Percentiles rank a stretch among this genome's conserved stretches.
Evolutionary conservation across 1,140 invertebrate species (phyloP).

Genomic region (Temnothorax longispinosus): DNA sequence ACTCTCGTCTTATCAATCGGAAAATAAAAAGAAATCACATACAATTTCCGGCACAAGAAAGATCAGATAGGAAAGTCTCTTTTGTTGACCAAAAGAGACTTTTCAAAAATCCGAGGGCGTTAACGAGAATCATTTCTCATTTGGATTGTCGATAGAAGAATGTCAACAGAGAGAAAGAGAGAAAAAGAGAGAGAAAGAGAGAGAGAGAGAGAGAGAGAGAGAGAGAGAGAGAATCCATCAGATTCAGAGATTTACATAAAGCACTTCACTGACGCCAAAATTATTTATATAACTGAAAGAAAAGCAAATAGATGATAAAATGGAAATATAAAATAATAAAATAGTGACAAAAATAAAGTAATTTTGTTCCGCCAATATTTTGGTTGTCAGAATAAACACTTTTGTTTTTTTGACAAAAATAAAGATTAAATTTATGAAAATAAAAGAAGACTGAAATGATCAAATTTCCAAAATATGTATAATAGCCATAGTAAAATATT

Average conservation of each 20-base stretch:
- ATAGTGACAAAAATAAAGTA: conserved; percentile 2
- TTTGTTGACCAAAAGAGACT: background rate
- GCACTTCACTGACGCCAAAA: background rate
- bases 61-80: background rate
- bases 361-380: too few relatives aligned
- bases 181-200: too few relatives aligned
- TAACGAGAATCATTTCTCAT: conserved; percentile 4
- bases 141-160: background rate
- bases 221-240: background rate
- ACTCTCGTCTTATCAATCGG: background rate
- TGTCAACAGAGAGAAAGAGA: background rate
- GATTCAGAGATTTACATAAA: background rate
- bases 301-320: conserved; percentile 29
- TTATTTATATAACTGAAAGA: conserved; percentile 1
- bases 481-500: background rate
- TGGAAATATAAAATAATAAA: background rate
- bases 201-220: too few relatives aligned
- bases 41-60: background rate
- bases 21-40: background rate
- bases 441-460: background rate
- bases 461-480: background rate
- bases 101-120: background rate
- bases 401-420: background rate
- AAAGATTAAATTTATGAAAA: background rate
- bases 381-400: too few relatives aligned